Conservation (phyloP, 2,888 invertebrate genomes). For the Thecophora atra region DNA sequence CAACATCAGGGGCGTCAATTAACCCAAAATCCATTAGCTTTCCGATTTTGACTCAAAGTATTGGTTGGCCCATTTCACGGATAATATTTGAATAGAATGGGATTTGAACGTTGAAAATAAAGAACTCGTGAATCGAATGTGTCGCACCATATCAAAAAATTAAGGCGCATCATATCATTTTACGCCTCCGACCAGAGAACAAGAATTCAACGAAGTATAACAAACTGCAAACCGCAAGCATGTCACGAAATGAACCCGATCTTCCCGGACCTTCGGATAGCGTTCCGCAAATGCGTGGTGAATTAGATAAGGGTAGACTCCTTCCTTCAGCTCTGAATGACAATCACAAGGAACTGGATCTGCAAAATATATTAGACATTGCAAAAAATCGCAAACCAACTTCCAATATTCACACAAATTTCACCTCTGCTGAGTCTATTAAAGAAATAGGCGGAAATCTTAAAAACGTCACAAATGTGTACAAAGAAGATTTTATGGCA, state of each 20-base stretch:
- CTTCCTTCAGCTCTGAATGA: slow-evolving; percentile 68
- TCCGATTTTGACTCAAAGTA: slow-evolving; percentile 48
- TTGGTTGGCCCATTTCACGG: slow-evolving; percentile 66
- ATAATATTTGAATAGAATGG: slow-evolving; percentile 67
- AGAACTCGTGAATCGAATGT: slow-evolving; percentile 68
- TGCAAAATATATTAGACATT: slow-evolving; percentile 67
- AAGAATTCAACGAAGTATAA: slow-evolving; percentile 16
- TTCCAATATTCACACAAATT: slow-evolving; percentile 56
- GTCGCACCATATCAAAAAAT: slow-evolving; percentile 74
- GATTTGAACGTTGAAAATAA: slow-evolving; percentile 49
- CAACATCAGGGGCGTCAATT: slow-evolving; percentile 50
- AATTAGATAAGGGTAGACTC: slow-evolving; percentile 69
- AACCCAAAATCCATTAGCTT: not conserved
- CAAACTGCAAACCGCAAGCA: not conserved
- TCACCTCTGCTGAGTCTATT: slow-evolving; percentile 71
- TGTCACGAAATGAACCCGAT: slow-evolving; percentile 57
- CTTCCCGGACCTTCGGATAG: slow-evolving; percentile 68
- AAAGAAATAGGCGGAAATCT: slow-evolving; percentile 71
- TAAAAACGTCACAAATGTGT: slow-evolving; percentile 68
- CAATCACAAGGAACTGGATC: slow-evolving; percentile 69
- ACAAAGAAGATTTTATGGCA: slow-evolving; percentile 62
- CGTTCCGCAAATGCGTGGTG: slow-evolving; percentile 69
- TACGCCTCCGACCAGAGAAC: slow-evolving; percentile 66
- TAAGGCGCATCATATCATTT: slow-evolving; percentile 75
- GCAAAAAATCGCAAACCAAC: slow-evolving; percentile 45